Base-by-base conservation (phyloP, 2,888 invertebrate species). In the Steromphala cineraria region DNA sequence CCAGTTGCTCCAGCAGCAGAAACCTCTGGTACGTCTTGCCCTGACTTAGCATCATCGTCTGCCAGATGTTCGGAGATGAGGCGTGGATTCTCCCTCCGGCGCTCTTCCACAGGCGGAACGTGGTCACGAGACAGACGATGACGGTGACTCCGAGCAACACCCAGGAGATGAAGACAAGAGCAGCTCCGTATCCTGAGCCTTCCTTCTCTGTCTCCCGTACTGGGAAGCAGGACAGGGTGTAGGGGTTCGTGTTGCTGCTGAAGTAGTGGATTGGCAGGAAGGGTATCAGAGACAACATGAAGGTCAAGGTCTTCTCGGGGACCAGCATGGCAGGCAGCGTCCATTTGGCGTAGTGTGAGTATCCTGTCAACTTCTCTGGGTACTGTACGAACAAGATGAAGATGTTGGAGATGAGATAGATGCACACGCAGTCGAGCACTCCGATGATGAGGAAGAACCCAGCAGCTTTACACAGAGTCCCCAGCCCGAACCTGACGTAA, bases 21-120 rank as follows among this genome's bases (percentile, higher is more conserved):
- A 89, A 81, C 77, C 83, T 86, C 19, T 87, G 86, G 19, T 86
- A 83, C 0, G 82, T 81, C 80, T 86, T 88, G 8, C 88, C 88
- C 53, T 88, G 88, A n/a, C 76, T 75, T 0, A 89, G 82, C 28
- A 89, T 84, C 82, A 89, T 88, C 3, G 84, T 84, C 81, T 90
- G 90, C 90, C 90, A 90, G 15, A 90, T 87, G 81, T 90, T 89
- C 21, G 88, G 87, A 3, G 89, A 88, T 0, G 90, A 87, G 24
- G 89, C 87, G 80, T 89, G 89, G 28, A 90, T 88, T 46, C 90
- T 83, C 79, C 89, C 88, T 78, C 88, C 87, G n/a, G 74, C 46
- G 80, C 85, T 83, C 79, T 89, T 88, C 89, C 89, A 89, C 40
- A 89, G 82, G 74, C 88, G 87, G n/a, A 89, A 80, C 13, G 86